Evolutionary conservation across 2,888 invertebrate species (phyloP), one percentile per base, ranked within the genome.

Genomic region (Osedax frankpressi): DNA sequence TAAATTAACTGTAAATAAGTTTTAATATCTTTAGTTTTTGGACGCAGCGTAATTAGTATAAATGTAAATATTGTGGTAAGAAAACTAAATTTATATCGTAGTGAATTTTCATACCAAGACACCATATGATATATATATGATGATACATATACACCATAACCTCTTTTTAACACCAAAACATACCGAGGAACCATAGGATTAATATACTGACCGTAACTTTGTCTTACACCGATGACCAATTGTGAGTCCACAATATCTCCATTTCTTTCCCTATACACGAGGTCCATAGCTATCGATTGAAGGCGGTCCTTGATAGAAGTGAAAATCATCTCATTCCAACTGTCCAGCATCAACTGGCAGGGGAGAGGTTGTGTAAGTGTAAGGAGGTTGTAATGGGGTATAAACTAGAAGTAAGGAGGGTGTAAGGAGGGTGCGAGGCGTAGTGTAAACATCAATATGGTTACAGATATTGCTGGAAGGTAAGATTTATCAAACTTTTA

Each of bases 231-330:
- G 81, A 97, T 94, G 73, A 98, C 96, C 76, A 97, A 88, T 83
- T 94, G 93, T 25, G 95, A 92, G 86, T 98, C 97, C 86, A 97
- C 96, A 2, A 94, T 93, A 86, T 96, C 95, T 1, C 97, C 97
- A 85, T 94, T 95, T 77, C 98, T 88, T 85, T 98, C 98, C 1
- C 94, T 91, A 83, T 94, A 92, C 6, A 99, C 94, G 77, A 98
- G 88, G 85, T 94, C 93, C 94, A 98, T 96, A 1, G 97, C 97
- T 79, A 95, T 94, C 77, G 82, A 83, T 77, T 84, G 84, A 29
- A 87, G 81, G 77, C 93, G 89, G 82, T 92, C 90, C 84, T 95
- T 95, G 78, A 98, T 95, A 83, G 93, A 92, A 83, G 90, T 89
- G 85, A 98, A 98, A 81, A 98, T 97, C 83, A 92, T 92, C 83